Conservation (phyloP, 92 coral and sea anemone species). For the Phenganax marumi region DNA sequence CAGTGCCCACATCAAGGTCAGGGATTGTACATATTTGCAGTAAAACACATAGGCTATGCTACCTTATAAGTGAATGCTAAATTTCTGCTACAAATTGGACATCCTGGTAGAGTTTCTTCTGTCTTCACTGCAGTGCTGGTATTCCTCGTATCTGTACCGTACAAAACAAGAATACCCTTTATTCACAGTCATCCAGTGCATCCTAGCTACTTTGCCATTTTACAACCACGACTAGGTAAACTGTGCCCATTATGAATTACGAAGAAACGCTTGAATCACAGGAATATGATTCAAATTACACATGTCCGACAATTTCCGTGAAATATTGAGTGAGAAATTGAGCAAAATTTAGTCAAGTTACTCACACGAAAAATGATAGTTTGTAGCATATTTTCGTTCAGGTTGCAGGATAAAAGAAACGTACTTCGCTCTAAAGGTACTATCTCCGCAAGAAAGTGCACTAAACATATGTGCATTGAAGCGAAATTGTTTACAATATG, state of each 20-base stretch:
- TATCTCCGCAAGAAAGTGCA: neutral
- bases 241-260: neutral
- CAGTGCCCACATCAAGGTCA: too few relatives aligned
- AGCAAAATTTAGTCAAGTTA: neutral
- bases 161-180: neutral
- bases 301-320: neutral
- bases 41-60: neutral
- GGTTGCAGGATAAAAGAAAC: neutral
- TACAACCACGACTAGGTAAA: too few relatives aligned
- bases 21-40: too few relatives aligned
- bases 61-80: slow-evolving; percentile 87
- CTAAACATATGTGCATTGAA: neutral
- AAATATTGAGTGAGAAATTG: neutral
- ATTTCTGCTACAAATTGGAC: slow-evolving; percentile 89
- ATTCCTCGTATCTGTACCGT: neutral
- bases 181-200: neutral
- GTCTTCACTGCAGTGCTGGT: neutral
- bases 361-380: neutral
- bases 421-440: neutral
- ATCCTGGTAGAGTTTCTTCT: slow-evolving; percentile 64
- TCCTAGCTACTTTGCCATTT: too few relatives aligned
- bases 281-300: neutral
- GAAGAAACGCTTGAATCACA: neutral
- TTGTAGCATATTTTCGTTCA: neutral
- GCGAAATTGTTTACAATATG: neutral